Conservation (phyloP, 2,888 invertebrate genomes). For the Clitarchus hookeri region DNA sequence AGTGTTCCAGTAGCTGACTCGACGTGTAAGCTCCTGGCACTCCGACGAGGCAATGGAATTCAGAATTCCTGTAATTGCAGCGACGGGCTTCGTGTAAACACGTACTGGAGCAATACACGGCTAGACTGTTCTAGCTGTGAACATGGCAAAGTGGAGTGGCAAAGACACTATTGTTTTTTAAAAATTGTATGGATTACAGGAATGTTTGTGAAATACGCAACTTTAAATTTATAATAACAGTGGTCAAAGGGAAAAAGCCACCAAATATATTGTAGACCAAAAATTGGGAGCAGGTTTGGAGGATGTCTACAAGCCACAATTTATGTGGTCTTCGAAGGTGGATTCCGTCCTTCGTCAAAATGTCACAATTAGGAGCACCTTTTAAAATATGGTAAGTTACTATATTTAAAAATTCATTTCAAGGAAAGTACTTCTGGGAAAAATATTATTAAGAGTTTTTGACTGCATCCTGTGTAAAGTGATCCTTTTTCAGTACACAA, state of each 20-base stretch:
- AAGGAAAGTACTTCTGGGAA: background rate
- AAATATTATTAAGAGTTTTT: background rate
- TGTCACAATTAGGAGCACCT: background rate
- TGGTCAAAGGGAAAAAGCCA: background rate
- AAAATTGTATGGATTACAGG: too few relatives aligned
- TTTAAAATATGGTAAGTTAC: background rate
- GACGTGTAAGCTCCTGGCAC: too few relatives aligned
- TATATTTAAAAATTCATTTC: background rate
- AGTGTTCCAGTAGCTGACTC: too few relatives aligned
- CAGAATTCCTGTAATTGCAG: too few relatives aligned
- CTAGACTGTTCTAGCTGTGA: too few relatives aligned
- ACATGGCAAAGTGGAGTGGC: too few relatives aligned
- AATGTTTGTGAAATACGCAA: too few relatives aligned
- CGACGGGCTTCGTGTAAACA: too few relatives aligned
- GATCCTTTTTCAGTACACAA: background rate
- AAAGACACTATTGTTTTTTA: too few relatives aligned
- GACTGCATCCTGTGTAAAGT: background rate
- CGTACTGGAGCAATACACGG: too few relatives aligned
- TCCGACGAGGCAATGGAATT: too few relatives aligned
- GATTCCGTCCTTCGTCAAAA: background rate
- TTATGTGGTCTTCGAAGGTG: background rate
- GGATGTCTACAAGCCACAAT: too few relatives aligned
- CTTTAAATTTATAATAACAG: background rate
- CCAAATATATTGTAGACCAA: background rate
- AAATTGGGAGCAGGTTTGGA: background rate